phyloP scores from a whole-genome alignment of 2,113 vertebrate species.

The Corynorhinus townsendii region DNA sequence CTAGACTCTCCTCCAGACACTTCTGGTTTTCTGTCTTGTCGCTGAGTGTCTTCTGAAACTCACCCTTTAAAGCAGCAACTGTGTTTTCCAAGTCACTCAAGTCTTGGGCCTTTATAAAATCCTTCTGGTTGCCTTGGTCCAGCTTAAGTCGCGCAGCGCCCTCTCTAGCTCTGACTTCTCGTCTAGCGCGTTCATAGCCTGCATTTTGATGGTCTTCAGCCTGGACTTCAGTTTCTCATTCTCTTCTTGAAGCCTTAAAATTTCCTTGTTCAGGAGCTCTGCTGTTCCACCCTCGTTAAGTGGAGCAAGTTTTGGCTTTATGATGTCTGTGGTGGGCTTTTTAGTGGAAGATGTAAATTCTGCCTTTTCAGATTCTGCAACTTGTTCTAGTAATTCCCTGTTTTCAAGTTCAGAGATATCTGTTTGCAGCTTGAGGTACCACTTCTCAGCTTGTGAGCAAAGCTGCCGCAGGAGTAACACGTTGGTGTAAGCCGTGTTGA shows the following conservation, averaged over 20 bases:
- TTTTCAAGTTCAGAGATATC: slow-evolving; percentile 97
- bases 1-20: slow-evolving; percentile 90
- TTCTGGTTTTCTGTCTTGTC: slow-evolving; percentile 87
- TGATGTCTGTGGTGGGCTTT: no score
- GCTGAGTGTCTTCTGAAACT: slow-evolving; percentile 90
- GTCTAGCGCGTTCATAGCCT: no score
- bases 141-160: no score
- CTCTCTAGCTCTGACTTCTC: no score
- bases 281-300: no score
- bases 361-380: slow-evolving; percentile 98
- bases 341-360: slow-evolving; percentile 88
- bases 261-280: no score
- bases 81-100: slow-evolving; percentile 88
- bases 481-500: slow-evolving; percentile 94
- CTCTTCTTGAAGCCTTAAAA: no score
- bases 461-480: slow-evolving; percentile 93
- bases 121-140: no score
- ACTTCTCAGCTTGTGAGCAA: slow-evolving; percentile 95
- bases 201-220: no score
- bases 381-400: slow-evolving; percentile 93
- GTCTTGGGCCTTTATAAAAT: slow-evolving; percentile 81
- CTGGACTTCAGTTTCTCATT: no score
- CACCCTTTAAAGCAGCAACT: slow-evolving; percentile 87
- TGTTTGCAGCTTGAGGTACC: slow-evolving; percentile 94
- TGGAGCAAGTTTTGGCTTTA: no score